phyloP scores from a whole-genome alignment of 1,140 invertebrate species.

The Spodoptera litura region DNA sequence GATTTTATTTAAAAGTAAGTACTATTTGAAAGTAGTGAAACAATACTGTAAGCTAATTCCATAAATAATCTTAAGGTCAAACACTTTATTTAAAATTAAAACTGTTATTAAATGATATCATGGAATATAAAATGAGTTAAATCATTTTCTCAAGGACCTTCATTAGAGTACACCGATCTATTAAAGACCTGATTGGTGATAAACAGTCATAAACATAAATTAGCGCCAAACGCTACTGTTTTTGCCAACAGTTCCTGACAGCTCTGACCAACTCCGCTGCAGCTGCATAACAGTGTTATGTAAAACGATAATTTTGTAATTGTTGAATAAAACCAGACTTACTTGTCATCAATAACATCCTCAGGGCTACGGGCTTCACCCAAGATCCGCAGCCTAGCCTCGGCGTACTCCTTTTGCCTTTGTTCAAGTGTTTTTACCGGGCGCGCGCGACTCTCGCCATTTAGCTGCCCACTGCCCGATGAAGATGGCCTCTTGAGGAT shows the following conservation, averaged over 20 bases:
- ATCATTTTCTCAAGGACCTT: background rate
- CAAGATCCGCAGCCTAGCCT: conserved; percentile 93
- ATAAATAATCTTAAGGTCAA: too few relatives aligned
- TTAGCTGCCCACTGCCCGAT: conserved; percentile 75
- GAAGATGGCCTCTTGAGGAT: conserved; percentile 92
- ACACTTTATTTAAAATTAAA: too few relatives aligned
- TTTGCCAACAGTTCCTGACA: background rate
- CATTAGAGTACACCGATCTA: background rate
- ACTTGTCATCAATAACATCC: conserved; percentile 89
- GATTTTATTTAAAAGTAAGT: too few relatives aligned
- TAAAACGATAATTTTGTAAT: conserved; percentile 47
- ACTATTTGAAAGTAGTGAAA: too few relatives aligned
- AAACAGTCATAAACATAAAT: too few relatives aligned
- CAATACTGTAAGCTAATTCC: too few relatives aligned
- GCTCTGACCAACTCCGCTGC: background rate
- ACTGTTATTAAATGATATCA: too few relatives aligned
- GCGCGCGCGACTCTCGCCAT: conserved; percentile 88
- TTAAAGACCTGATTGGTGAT: too few relatives aligned
- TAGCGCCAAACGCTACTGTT: too few relatives aligned
- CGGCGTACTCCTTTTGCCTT: conserved; percentile 95
- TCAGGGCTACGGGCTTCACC: conserved; percentile 93
- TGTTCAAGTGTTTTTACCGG: conserved; percentile 95
- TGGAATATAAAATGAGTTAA: too few relatives aligned
- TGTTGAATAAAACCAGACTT: conserved; percentile 63
- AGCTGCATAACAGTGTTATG: conserved; percentile 48